phyloP scores from a whole-genome alignment of 2,113 vertebrate genomes.

The Rhea americana region DNA sequence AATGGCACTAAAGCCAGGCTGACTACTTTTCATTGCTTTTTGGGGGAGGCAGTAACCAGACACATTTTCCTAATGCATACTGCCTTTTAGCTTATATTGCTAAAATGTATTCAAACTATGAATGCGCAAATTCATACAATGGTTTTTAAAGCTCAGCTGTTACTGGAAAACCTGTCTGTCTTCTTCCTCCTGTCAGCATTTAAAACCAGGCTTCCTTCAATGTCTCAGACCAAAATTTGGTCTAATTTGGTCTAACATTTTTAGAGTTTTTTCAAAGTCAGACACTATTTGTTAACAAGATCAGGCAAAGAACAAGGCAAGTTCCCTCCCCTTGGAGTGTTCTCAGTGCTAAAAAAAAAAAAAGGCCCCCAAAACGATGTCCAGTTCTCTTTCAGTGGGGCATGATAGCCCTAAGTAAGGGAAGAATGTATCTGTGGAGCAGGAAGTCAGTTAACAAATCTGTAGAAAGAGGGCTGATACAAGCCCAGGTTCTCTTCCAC shows the following conservation, averaged over 20 bases:
- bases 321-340: not conserved
- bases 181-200: not conserved
- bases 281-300: not conserved
- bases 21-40: not conserved
- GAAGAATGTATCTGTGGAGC: not conserved
- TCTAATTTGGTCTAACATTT: not conserved
- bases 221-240: not conserved
- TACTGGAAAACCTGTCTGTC: not conserved
- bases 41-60: not conserved
- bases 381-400: not conserved
- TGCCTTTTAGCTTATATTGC: not conserved
- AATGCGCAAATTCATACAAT: not conserved
- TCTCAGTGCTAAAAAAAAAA: not conserved
- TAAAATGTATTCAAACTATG: not conserved
- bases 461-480: not conserved
- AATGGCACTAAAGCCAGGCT: not conserved
- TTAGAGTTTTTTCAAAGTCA: not conserved
- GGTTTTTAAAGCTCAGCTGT: not conserved
- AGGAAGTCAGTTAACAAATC: not conserved
- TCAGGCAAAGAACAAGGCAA: not conserved
- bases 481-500: accelerated
- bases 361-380: not conserved
- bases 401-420: not conserved
- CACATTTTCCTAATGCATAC: accelerated
- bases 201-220: not conserved